Percentiles rank a stretch among this genome's conserved stretches.
These are phyloP conservation scores for Butastur rufipennis DNA, from an alignment of 2,113 vertebrate species.

Conservation along the genomic window DNA sequence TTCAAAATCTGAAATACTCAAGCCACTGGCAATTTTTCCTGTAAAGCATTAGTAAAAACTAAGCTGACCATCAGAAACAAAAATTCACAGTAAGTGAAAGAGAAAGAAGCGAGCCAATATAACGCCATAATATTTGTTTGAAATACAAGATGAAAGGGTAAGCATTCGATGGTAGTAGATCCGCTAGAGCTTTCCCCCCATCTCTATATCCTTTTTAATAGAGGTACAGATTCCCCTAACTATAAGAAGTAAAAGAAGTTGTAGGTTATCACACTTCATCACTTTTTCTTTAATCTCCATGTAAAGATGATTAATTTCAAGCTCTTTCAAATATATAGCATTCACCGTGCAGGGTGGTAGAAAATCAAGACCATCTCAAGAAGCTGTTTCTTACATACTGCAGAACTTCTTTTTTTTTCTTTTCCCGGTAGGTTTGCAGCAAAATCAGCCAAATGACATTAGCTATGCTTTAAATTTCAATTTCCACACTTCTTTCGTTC, in stretches of 20 bases:
- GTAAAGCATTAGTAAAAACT: neutral
- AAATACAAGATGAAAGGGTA: neutral
- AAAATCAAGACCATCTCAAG: neutral
- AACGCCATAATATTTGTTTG: neutral
- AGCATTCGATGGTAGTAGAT: fast-evolving
- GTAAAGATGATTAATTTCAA: slow-evolving; percentile 28
- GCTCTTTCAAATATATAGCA: neutral
- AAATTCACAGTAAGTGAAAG: neutral
- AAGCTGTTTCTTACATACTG: neutral
- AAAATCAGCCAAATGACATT: slow-evolving; percentile 61
- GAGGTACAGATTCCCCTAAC: neutral
- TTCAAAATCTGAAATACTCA: neutral
- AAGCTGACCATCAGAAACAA: neutral
- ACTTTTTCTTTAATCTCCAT: neutral
- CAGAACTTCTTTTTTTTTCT: neutral
- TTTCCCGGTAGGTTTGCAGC: neutral
- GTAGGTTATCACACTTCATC: neutral
- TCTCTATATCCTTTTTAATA: neutral
- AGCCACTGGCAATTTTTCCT: neutral
- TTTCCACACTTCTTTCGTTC: slow-evolving; percentile 51
- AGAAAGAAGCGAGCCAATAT: neutral
- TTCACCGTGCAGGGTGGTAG: neutral
- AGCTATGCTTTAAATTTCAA: slow-evolving; percentile 55
- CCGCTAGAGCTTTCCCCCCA: neutral
- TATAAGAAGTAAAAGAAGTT: neutral